A percentile compares a stretch with the other conserved stretches of the same genome.
These are phyloP conservation scores for Gymnopithys bicolor DNA, from an alignment of 2,797 vertebrate species.

Conservation along the genomic window DNA sequence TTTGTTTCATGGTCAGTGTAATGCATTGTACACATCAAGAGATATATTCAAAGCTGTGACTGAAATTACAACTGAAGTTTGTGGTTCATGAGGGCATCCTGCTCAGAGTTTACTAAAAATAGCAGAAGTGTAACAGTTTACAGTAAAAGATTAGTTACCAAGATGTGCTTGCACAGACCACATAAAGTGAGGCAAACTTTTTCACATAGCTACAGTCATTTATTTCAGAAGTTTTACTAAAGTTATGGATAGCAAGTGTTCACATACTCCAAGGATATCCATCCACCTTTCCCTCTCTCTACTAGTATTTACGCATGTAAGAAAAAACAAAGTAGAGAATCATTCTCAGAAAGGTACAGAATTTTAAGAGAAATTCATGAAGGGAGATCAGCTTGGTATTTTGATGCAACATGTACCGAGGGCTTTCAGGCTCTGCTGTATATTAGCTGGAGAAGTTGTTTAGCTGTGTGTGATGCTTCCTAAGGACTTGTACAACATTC, in stretches of 20 bases:
- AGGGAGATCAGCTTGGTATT: background rate
- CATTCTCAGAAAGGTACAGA: background rate
- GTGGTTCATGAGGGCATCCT: background rate
- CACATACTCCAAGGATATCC: background rate
- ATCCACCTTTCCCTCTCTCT: background rate
- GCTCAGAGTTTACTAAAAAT: background rate
- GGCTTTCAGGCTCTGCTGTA: background rate
- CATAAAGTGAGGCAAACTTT: background rate
- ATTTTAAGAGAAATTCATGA: background rate
- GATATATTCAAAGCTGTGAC: background rate
- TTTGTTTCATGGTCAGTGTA: background rate
- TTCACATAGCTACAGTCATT: background rate
- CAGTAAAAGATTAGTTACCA: background rate
- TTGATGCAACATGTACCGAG: background rate
- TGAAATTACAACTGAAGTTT: background rate
- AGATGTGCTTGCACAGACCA: background rate
- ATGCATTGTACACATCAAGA: background rate
- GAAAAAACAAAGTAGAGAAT: background rate
- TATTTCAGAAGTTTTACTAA: background rate
- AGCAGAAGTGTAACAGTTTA: background rate
- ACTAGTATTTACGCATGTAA: background rate
- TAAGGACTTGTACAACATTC: background rate
- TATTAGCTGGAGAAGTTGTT: slow-evolving; percentile 17
- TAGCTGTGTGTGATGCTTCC: background rate
- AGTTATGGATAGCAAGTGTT: background rate